Evolutionary conservation across 1,140 invertebrate species (phyloP).

Genomic region (Drosophila insularis): DNA sequence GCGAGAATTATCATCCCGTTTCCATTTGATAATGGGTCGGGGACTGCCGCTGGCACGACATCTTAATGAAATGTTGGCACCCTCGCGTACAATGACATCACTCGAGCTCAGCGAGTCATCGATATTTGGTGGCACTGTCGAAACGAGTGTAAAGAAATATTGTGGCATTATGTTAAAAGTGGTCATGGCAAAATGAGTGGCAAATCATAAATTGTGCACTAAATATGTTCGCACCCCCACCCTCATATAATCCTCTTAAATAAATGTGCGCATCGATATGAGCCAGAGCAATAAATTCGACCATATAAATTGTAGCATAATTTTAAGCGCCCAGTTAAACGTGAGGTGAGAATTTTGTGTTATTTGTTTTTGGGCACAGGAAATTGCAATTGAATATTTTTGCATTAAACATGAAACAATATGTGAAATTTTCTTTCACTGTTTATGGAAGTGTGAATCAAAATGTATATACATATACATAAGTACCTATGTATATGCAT

Average conservation of each 20-base stretch:
- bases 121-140: conserved; percentile 92
- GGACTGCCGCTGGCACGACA: conserved; percentile 95
- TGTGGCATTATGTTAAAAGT: conserved; percentile 83
- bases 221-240: conserved; percentile 24
- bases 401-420: conserved; percentile 33
- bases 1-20: conserved; percentile 92
- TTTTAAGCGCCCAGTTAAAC: conserved; percentile 43
- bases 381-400: conserved; percentile 31
- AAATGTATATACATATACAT: neutral
- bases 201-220: conserved; percentile 18
- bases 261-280: conserved; percentile 9
- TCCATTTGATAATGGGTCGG: conserved; percentile 94
- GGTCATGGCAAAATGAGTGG: conserved; percentile 4
- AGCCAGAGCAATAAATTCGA: neutral
- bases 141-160: neutral
- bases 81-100: conserved; percentile 96
- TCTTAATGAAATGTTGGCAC: conserved; percentile 92
- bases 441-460: conserved; percentile 12
- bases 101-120: conserved; percentile 94
- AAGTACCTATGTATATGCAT: neutral
- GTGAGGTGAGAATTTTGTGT: conserved; percentile 35
- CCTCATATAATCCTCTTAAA: conserved; percentile 48
- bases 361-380: conserved; percentile 40
- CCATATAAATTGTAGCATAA: conserved; percentile 11
- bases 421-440: conserved; percentile 9